phyloP scores from a whole-genome alignment of 2,113 vertebrate genomes.

The Telmatochromis sp. region DNA sequence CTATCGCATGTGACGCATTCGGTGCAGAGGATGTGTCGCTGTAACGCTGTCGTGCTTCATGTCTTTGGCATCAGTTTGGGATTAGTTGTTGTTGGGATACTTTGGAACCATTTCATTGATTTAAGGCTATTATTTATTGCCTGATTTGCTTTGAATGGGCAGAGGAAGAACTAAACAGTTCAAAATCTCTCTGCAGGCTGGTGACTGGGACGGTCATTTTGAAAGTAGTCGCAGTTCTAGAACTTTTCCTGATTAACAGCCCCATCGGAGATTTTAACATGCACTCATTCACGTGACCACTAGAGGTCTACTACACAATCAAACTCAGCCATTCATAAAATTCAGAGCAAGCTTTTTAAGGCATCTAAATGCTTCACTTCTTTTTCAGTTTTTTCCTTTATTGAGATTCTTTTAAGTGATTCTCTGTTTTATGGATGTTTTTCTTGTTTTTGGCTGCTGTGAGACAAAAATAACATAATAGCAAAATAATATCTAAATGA shows the following conservation, averaged over 20 bases:
- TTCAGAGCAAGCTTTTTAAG: neutral
- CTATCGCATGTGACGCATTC: neutral
- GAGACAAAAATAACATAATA: neutral
- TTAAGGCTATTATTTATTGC: neutral
- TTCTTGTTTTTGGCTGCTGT: neutral
- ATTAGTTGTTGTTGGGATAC: neutral
- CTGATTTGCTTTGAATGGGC: neutral
- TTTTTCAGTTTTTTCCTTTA: neutral
- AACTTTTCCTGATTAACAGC: neutral
- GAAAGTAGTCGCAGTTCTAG: neutral
- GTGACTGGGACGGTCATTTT: neutral
- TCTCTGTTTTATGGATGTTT: neutral
- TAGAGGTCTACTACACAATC: neutral
- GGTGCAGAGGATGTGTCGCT: neutral
- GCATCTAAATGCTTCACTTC: neutral
- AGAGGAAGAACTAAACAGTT: neutral
- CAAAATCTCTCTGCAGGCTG: neutral
- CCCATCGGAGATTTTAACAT: accelerated
- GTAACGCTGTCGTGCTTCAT: neutral
- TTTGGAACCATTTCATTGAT: neutral
- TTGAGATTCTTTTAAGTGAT: neutral
- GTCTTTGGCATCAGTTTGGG: neutral
- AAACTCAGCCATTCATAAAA: neutral
- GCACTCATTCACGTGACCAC: neutral
- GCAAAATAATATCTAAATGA: neutral